Base-by-base conservation (phyloP, 2,888 invertebrate species). In the Neoitamus cyanurus region DNA sequence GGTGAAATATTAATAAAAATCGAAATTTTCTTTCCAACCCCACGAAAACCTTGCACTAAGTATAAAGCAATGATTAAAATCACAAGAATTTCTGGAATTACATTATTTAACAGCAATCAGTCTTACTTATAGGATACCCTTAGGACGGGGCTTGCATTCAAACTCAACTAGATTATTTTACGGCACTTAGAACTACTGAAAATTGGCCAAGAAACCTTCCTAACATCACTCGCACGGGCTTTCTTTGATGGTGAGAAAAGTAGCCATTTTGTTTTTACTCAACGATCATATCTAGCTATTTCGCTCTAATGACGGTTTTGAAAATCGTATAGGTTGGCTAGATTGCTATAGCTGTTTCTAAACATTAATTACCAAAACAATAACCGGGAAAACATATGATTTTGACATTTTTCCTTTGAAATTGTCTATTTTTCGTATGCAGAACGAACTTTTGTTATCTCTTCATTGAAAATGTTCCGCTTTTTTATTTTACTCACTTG, bases 191-290 rank as follows among this genome's bases (percentile, higher is more conserved):
- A 85, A 84, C 84, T 84, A 85, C 28, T 36, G 15, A 48, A 31
- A 75, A 75, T 34, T 84, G 42, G 15, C 20, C 15, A 84, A 85
- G 84, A 82, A 20, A 68, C 48, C 68, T 73, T 34, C 20, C 42
- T 80, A 85, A 68, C 75, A 85, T 42, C 80, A 84, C 84, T 73
- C 68, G 34, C 58, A 75, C 84, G 30, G 75, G 42, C 72, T 78
- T 68, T 75, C 84, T 75, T 85, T 73, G 75, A 84, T 82, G 83
- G 34, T n/a, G 85, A 78, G 48, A 84, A 85, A 85, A 85, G 84
- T 82, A 84, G 85, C 85, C 85, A 85, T 85, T 85, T 85, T 85
- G 82, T 80, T 46, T 31, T 36, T 34, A 25, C 77, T 37, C 3
- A 20, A 20, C 28, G 20, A 46, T 5, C 11, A 73, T 58, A 83